Conservation (phyloP, 2,797 vertebrate species). For the Esox masquinongy region DNA sequence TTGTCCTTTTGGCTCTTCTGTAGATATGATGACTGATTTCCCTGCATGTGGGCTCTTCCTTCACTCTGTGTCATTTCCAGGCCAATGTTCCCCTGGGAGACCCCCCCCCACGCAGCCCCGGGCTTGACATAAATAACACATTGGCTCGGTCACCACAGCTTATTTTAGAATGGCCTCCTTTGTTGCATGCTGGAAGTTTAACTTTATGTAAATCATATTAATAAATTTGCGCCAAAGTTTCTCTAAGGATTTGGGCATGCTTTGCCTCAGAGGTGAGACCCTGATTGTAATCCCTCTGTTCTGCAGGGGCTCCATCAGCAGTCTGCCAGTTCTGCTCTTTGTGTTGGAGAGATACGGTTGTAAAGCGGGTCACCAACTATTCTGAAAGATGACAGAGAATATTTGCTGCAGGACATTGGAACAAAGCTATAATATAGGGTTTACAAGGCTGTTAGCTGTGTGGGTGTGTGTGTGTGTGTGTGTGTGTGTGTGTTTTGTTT, state of each 20-base stretch:
- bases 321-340: constrained; percentile 16
- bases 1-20: constrained; percentile 68
- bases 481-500: no score
- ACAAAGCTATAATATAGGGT: neutral
- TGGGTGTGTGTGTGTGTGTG: no score
- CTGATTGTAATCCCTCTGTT: constrained; percentile 68
- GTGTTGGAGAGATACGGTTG: constrained; percentile 23
- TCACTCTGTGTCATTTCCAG: constrained; percentile 83
- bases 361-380: constrained; percentile 26
- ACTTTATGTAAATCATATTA: constrained; percentile 84
- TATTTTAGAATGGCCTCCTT: constrained; percentile 71
- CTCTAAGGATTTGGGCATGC: constrained; percentile 68
- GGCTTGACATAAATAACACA: constrained; percentile 77
- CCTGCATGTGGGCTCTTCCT: constrained; percentile 71
- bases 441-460: neutral
- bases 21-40: constrained; percentile 74
- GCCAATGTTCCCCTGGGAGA: constrained; percentile 70
- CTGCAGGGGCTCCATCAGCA: neutral
- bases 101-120: constrained; percentile 47
- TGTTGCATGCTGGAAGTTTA: constrained; percentile 59
- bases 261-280: constrained; percentile 65
- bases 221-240: constrained; percentile 71
- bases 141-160: constrained; percentile 74
- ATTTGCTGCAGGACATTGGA: constrained; percentile 6
- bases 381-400: constrained; percentile 4